Base-by-base conservation (phyloP, 1,140 invertebrate species). In the Euwallacea fornicatus region DNA sequence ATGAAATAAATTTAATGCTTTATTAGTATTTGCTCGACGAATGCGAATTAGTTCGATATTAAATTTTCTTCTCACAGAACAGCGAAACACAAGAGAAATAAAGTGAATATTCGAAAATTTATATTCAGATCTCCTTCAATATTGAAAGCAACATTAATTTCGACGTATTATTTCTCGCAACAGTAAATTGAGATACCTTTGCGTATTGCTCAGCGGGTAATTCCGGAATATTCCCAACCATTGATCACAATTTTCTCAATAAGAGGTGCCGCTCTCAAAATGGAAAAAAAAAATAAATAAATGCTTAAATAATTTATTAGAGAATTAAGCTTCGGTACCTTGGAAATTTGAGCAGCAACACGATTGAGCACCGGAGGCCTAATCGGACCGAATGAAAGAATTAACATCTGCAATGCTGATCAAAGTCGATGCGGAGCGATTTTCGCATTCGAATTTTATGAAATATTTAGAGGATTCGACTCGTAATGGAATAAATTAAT, bases 61-160 rank as follows among this genome's bases (percentile, higher is more conserved):
- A 72, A 74, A 74, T 74, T 74, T 74, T 71, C 69, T 71, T 64
- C 61, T 61, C 67, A 41, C 66, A 68, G 46, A 21, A 15, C 7
- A 47, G 15, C 44, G 58, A 71, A 16, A 65, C 11, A 69, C 58
- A 65, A 66, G 69, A 62, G 67, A 74, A 68, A 71, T 74, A 71
- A 74, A 74, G 73, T 70, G 73, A 72, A 74, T 74, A 74, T 74
- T 68, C 71, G 73, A 75, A 73, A 76, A 77, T 77, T 77, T 76
- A 74, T 75, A 76, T 77, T 76, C 75, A 62, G 64, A 75, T 75
- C 75, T 76, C 70, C 75, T 76, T 69, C 76, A 75, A 75, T 77
- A 77, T 78, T 77, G 77, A 77, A 74, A 71, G 73, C 76, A 74
- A 75, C 77, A 78, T 77, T 77, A 78, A 78, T 77, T 78, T 78